phyloP scores from a whole-genome alignment of 2,797 vertebrate species.

The Florisuga fusca region DNA sequence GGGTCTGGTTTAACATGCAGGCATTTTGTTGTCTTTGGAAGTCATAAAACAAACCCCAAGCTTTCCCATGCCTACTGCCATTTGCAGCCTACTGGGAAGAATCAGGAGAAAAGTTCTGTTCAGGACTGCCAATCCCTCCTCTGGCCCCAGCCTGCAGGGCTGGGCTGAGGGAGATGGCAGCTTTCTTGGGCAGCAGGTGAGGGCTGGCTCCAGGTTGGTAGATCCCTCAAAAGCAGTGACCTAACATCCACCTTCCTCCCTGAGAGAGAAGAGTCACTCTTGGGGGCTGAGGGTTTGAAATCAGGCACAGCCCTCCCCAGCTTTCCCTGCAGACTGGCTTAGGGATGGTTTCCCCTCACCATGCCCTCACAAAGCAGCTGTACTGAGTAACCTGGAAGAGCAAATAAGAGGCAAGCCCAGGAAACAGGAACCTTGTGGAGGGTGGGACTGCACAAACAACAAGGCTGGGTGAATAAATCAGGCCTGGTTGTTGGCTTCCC shows the following conservation, averaged over 20 bases:
- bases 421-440: not conserved
- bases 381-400: not conserved
- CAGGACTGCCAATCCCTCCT: not conserved
- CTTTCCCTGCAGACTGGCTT: not conserved
- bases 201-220: not conserved
- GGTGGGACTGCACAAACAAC: not conserved
- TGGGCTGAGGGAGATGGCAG: not conserved
- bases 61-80: rapidly evolving
- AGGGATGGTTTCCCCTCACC: not conserved
- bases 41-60: not conserved
- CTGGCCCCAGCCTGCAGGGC: not conserved
- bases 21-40: not conserved
- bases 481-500: not conserved
- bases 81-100: not conserved
- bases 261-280: rapidly evolving
- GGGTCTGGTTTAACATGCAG: not conserved
- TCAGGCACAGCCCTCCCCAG: not conserved
- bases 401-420: not conserved
- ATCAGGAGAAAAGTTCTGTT: not conserved
- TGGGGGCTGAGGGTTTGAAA: not conserved
- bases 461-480: not conserved
- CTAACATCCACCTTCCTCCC: not conserved
- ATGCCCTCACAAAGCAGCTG: not conserved
- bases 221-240: not conserved
- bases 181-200: not conserved